Conservation (phyloP, 2,888 invertebrate genomes). For the Aphidius colemani region DNA sequence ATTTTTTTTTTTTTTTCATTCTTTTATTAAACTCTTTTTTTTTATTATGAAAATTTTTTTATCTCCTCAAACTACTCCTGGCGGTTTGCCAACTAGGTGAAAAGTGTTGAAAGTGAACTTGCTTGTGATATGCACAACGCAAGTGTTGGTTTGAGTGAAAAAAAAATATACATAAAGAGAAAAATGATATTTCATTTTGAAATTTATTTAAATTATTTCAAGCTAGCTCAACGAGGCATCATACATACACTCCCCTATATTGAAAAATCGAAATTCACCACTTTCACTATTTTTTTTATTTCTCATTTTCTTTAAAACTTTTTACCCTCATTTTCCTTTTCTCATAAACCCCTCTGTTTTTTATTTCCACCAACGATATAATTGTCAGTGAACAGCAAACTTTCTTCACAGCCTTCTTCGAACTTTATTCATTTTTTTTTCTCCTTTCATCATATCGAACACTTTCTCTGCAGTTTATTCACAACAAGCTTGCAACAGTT, state of each 20-base stretch:
- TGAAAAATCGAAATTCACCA: conserved; percentile 37
- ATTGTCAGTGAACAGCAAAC: conserved; percentile 50
- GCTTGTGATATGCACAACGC: conserved; percentile 48
- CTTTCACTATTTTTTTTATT: conserved; percentile 20
- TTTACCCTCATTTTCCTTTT: conserved; percentile 15
- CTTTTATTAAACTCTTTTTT: conserved; percentile 18
- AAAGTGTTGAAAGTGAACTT: conserved; percentile 58
- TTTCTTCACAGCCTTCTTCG: conserved; percentile 29
- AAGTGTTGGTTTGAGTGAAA: conserved; percentile 23
- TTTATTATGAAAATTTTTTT: not conserved
- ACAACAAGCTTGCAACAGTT: conserved; percentile 42
- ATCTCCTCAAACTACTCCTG: conserved; percentile 33
- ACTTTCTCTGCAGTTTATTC: too few relatives aligned
- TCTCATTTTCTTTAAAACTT: conserved; percentile 18
- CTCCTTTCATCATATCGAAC: conserved; percentile 27
- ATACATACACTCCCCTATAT: conserved; percentile 7
- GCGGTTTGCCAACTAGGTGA: conserved; percentile 58
- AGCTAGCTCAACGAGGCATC: conserved; percentile 29
- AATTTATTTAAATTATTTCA: conserved; percentile 55
- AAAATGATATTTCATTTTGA: conserved; percentile 42
- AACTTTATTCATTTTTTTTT: conserved; percentile 29
- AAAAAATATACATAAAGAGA: conserved; percentile 18
- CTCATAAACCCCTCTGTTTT: conserved; percentile 16
- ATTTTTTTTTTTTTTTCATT: conserved; percentile 31
- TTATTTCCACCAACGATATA: conserved; percentile 41